Evolutionary conservation across 1,140 invertebrate genomes (phyloP).

Genomic region (Ostrea edulis): DNA sequence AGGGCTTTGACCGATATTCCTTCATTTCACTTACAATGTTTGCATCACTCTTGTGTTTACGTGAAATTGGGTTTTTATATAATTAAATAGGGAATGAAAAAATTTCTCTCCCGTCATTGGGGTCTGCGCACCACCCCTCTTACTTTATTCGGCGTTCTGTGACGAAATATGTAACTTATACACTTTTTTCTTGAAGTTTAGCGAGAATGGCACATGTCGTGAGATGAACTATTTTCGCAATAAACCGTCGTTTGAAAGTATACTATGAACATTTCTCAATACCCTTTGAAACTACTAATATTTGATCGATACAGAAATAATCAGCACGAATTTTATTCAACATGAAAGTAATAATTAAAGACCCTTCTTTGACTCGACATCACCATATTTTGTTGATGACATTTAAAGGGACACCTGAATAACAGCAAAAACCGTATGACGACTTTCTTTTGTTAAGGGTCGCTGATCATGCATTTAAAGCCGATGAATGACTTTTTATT

Average conservation of each 20-base stretch:
- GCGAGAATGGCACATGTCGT: not conserved
- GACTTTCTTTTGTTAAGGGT: not conserved
- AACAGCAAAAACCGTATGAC: not conserved
- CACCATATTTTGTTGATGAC: not conserved
- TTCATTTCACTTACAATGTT: too few species aligned
- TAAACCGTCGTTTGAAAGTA: too few species aligned
- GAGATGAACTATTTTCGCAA: not conserved
- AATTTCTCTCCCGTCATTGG: too few species aligned
- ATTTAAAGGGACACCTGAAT: constrained; percentile 22
- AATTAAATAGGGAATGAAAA: too few species aligned
- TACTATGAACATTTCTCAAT: not conserved
- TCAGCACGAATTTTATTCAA: not conserved
- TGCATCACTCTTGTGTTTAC: too few species aligned
- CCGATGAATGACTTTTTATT: not conserved
- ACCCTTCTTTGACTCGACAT: not conserved
- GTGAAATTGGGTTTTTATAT: too few species aligned
- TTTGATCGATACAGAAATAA: not conserved
- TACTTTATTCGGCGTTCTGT: too few species aligned
- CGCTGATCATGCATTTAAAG: not conserved
- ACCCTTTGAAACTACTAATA: not conserved
- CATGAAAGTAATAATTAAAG: constrained; percentile 4
- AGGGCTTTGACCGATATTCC: too few species aligned
- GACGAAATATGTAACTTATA: too few species aligned
- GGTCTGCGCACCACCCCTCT: too few species aligned
- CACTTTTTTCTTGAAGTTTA: too few species aligned